Conservation (phyloP, 2,888 invertebrate species). For the Tipula vernalis region DNA sequence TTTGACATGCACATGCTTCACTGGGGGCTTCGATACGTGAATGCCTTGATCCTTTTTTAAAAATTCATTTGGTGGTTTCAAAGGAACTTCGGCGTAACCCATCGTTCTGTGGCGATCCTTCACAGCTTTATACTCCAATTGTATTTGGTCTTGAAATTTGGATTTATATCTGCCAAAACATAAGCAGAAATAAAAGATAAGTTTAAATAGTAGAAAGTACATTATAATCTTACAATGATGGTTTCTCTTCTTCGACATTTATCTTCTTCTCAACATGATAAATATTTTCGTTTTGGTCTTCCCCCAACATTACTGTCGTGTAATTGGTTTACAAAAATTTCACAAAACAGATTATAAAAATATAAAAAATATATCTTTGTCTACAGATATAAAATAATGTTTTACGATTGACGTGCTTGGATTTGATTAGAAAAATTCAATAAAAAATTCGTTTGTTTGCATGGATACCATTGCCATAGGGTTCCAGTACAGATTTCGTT, state of each 20-base stretch:
- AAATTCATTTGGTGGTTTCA: constrained; percentile 46
- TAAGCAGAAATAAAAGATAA: background rate
- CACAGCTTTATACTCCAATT: constrained; percentile 35
- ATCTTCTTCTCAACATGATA: constrained; percentile 43
- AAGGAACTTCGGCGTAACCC: constrained; percentile 51
- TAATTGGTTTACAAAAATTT: background rate
- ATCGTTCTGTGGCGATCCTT: constrained; percentile 46
- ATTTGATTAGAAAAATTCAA: background rate
- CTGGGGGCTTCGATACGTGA: constrained; percentile 24
- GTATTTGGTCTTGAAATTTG: constrained; percentile 33
- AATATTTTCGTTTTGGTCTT: constrained; percentile 51
- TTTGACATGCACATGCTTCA: constrained; percentile 17
- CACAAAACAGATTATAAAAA: background rate
- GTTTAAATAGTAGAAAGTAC: background rate
- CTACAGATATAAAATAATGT: background rate
- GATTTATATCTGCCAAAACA: constrained; percentile 37
- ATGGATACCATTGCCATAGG: background rate
- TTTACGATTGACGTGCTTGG: background rate
- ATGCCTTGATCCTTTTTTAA: constrained; percentile 47
- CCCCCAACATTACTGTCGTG: background rate
- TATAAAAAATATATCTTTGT: background rate
- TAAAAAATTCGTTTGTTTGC: background rate
- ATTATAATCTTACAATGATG: constrained; percentile 34
- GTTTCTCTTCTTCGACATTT: constrained; percentile 38
- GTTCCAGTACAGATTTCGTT: background rate